Conservation (phyloP, 2,113 vertebrate genomes). For the Centropristis striata region DNA sequence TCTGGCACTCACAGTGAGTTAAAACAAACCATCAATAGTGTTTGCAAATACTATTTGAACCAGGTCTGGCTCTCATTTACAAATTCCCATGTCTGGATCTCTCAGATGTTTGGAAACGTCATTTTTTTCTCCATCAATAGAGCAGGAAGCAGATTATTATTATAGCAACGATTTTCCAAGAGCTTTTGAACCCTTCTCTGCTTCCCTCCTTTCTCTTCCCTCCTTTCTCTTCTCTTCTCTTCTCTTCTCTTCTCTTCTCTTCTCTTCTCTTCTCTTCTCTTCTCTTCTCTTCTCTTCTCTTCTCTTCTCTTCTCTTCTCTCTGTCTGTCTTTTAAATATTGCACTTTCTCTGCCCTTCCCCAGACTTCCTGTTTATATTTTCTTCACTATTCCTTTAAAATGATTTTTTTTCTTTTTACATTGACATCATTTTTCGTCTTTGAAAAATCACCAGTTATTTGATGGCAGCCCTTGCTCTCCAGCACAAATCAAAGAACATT, state of each 20-base stretch:
- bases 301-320: conserved; percentile 30
- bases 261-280: conserved; percentile 40
- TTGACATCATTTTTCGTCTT: conserved; percentile 51
- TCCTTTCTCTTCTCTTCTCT: no score
- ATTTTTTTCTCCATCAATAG: conserved; percentile 58
- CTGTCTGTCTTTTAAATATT: conserved; percentile 28
- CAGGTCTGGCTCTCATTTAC: conserved; percentile 55
- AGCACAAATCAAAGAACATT: not conserved
- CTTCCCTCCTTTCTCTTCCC: conserved; percentile 35
- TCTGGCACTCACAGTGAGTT: conserved; percentile 37
- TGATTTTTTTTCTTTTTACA: conserved; percentile 19
- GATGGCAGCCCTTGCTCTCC: conserved; percentile 38
- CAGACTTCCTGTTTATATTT: conserved; percentile 50
- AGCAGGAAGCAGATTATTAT: conserved; percentile 64
- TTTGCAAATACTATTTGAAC: conserved; percentile 42
- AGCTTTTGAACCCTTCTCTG: conserved; percentile 54
- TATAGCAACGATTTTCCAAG: conserved; percentile 57
- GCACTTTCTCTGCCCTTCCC: conserved; percentile 33
- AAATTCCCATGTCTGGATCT: conserved; percentile 48
- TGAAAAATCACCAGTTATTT: conserved; percentile 33
- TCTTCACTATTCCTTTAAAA: conserved; percentile 33
- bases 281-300: conserved; percentile 40
- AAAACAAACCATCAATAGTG: conserved; percentile 55
- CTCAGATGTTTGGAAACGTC: conserved; percentile 52
- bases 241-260: no score